phyloP scores from a whole-genome alignment of 2,888 invertebrate genomes.

The Strigamia crassipes region DNA sequence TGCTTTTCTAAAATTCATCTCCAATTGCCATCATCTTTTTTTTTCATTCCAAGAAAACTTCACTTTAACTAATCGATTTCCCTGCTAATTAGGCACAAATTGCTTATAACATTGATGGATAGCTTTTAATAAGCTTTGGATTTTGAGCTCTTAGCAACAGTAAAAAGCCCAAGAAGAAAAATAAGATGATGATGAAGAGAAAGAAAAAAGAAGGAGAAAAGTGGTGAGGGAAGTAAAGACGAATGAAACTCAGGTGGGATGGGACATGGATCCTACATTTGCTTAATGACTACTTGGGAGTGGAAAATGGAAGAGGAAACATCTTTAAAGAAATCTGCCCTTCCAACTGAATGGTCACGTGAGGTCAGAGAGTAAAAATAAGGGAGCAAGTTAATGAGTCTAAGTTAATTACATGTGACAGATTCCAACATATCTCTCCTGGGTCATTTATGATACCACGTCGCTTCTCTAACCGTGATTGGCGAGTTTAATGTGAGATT shows the following conservation, averaged over 20 bases:
- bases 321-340: background rate
- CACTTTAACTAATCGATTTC: background rate
- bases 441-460: constrained; percentile 10
- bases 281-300: background rate
- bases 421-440: background rate
- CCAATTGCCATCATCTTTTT: background rate
- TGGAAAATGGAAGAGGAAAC: background rate
- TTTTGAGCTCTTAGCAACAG: constrained; percentile 10
- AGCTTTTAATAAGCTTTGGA: constrained; percentile 10
- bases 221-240: background rate
- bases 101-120: constrained; percentile 10
- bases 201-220: background rate
- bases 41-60: background rate
- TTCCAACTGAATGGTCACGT: constrained; percentile 4
- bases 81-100: constrained; percentile 10
- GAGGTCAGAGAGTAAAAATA: constrained; percentile 3
- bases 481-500: background rate
- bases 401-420: background rate
- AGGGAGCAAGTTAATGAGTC: background rate
- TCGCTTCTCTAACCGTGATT: background rate
- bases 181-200: background rate
- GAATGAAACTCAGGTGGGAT: constrained; percentile 10
- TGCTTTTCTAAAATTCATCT: too few relatives aligned
- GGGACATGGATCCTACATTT: constrained; percentile 10
- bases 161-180: background rate